Evolutionary conservation across 1,140 invertebrate species (phyloP).

Genomic region (Euura lappo): DNA sequence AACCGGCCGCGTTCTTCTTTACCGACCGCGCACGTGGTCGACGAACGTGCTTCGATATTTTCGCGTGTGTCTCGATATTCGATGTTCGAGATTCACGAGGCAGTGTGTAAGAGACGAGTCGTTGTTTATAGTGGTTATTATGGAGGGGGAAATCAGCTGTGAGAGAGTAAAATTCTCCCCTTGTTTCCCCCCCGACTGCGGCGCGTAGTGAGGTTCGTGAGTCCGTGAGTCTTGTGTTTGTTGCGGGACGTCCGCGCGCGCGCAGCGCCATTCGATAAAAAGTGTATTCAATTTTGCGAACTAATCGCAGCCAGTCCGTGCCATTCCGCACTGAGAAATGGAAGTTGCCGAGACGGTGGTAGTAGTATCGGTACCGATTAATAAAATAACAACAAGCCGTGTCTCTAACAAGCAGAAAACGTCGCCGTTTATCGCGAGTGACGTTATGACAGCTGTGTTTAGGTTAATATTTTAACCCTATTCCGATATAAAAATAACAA

Average conservation of each 20-base stretch:
- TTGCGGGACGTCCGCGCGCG: slow-evolving; percentile 18
- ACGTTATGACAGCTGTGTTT: slow-evolving; percentile 36
- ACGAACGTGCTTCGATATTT: background rate
- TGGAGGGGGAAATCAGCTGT: slow-evolving; percentile 29
- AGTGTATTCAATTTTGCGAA: slow-evolving; percentile 41
- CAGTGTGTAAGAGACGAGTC: background rate
- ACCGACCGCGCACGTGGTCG: no score
- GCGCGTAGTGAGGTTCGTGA: background rate
- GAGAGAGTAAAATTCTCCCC: background rate
- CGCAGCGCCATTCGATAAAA: slow-evolving; percentile 39
- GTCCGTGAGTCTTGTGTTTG: slow-evolving; percentile 22
- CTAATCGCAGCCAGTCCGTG: slow-evolving; percentile 42
- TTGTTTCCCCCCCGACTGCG: slow-evolving; percentile 13
- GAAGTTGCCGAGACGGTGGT: slow-evolving; percentile 44
- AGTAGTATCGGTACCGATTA: slow-evolving; percentile 3
- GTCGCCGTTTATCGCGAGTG: slow-evolving; percentile 31
- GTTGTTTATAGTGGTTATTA: no score
- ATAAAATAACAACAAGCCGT: no score
- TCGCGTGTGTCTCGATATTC: background rate
- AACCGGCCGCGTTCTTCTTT: no score
- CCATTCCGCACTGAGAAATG: slow-evolving; percentile 52
- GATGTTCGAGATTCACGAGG: background rate
- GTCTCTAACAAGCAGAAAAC: slow-evolving; percentile 23
- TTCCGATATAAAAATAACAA: slow-evolving; percentile 39
- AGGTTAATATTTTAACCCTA: slow-evolving; percentile 34